These are phyloP conservation scores for Oryctolagus cuniculus DNA, from an alignment of 2,113 vertebrate genomes.

Conservation along the genomic window DNA sequence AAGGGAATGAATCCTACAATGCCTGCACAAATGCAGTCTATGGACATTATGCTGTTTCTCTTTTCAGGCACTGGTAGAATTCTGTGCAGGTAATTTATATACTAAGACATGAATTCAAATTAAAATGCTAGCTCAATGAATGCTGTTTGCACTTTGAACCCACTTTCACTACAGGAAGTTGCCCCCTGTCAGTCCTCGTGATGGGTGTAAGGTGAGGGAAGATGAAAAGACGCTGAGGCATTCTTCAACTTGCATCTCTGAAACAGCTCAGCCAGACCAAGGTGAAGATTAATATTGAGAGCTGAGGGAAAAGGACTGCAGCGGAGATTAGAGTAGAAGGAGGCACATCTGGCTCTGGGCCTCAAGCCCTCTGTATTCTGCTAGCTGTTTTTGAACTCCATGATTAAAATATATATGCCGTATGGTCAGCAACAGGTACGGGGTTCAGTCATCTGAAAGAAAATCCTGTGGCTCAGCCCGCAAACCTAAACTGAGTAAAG, in stretches of 20 bases:
- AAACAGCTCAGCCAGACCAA: background rate
- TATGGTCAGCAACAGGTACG: background rate
- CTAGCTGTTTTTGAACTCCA: slow-evolving; percentile 21
- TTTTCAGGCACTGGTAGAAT: background rate
- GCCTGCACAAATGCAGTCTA: background rate
- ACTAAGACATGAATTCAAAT: background rate
- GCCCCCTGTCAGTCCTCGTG: background rate
- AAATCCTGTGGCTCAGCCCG: background rate
- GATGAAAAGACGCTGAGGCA: background rate
- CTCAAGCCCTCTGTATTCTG: background rate
- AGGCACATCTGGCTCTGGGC: background rate
- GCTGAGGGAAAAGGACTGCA: background rate
- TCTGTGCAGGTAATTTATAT: background rate
- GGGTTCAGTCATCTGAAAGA: background rate
- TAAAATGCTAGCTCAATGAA: background rate
- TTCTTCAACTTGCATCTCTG: background rate
- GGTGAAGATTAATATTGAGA: background rate
- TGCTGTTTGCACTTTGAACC: background rate
- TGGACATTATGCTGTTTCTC: background rate
- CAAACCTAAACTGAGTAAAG: slow-evolving; percentile 43
- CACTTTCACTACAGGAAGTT: background rate
- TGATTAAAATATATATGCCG: background rate
- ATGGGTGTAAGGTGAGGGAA: background rate
- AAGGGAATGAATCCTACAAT: background rate
- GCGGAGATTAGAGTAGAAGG: background rate